Percentiles rank a stretch among this genome's conserved stretches.
Evolutionary conservation across 2,797 vertebrate genomes (phyloP).

Genomic region (Tinamus major): DNA sequence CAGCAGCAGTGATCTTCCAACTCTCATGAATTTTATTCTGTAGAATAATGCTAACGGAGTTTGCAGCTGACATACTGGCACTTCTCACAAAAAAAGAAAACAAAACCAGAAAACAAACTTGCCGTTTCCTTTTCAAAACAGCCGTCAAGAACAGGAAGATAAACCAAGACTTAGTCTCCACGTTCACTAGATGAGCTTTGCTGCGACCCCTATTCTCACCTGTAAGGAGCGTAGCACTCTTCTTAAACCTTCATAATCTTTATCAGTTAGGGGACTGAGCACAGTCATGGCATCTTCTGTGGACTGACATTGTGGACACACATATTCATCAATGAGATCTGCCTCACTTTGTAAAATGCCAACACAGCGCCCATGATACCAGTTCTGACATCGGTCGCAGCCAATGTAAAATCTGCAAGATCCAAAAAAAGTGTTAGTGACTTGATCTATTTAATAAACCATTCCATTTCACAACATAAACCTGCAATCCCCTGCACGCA

Average conservation of each 20-base stretch:
- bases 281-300: slow-evolving; percentile 99
- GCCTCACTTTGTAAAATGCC: slow-evolving; percentile 98
- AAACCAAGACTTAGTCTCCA: neutral
- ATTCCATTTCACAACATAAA: neutral
- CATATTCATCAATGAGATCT: slow-evolving; percentile 95
- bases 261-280: slow-evolving; percentile 94
- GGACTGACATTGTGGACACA: slow-evolving; percentile 98
- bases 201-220: slow-evolving; percentile 75
- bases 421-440: slow-evolving; percentile 65
- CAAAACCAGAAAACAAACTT: neutral
- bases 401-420: slow-evolving; percentile 96
- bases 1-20: neutral
- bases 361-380: slow-evolving; percentile 98
- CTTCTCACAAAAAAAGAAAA: neutral
- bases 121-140: neutral
- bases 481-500: slow-evolving; percentile 53
- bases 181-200: neutral
- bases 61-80: neutral
- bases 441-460: neutral
- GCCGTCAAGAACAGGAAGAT: neutral
- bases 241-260: slow-evolving; percentile 95
- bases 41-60: neutral
- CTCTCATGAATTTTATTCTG: neutral
- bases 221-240: slow-evolving; percentile 94
- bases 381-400: slow-evolving; percentile 98